Base-by-base conservation (phyloP, 2,888 invertebrate species). In the Caenorhabditis uteleia region DNA sequence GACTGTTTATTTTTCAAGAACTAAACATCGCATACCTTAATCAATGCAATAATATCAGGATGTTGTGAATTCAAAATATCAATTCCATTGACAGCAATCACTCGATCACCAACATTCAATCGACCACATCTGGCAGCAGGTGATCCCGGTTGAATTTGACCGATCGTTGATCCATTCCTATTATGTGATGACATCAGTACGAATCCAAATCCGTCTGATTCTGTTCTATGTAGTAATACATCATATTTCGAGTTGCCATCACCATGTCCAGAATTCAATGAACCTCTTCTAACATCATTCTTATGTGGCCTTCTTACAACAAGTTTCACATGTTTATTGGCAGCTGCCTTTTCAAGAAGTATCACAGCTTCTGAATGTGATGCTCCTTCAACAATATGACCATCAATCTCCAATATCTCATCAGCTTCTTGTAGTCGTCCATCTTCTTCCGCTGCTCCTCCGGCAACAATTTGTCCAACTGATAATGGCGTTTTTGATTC, bases 191-290 rank as follows among this genome's bases (percentile, higher is more conserved):
- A 95, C 78, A 97, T 95, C 75, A 98, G 95, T 44, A 97, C 95
- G 85, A 98, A 98, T 12, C 98, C 98, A 84, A 98, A 98, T 4
- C 97, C 97, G 85, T 98, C 97, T 70, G 90, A 91, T 81, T 95
- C 94, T 83, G 89, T 89, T 47, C 74, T 45, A 48, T 68, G 61
- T 12, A 75, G 55, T 16, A 70, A 51, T 3, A 75, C 72, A 25
- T 75, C 71, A 23, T 68, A 70, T 31, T 67, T 44, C 34, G 49
- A 33, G 23, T 23, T 33, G 1, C 38, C 49, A 3, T 57, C 46
- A 18, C n/a, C 18, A 23, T 6, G 5, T 29, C 20, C 29, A 10
- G 56, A 44, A 40, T 49, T 57, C 26, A 64, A 27, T 8, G 64
- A 64, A 25, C 64, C 64, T 25, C 61, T 39, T 38, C 62, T 42